Evolutionary conservation across 2,888 invertebrate species (phyloP).

Genomic region (Branchellion lobata): DNA sequence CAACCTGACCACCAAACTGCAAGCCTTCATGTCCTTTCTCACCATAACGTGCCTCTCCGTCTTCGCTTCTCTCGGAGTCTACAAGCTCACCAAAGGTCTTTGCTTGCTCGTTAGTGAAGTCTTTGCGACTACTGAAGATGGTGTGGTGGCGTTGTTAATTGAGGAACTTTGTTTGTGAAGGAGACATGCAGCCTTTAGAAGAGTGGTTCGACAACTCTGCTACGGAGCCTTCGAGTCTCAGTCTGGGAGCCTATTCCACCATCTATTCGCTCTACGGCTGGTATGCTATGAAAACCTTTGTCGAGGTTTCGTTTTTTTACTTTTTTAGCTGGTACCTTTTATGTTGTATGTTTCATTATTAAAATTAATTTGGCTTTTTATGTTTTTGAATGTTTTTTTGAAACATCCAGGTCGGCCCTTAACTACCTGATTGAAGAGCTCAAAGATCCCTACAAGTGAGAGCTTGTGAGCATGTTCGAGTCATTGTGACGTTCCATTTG

Average conservation of each 20-base stretch:
- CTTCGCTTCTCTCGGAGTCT: neutral
- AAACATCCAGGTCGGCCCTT: neutral
- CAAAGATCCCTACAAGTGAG: neutral
- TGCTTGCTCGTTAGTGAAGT: no score
- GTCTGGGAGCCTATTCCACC: neutral
- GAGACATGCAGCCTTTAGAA: neutral
- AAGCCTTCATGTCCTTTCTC: neutral
- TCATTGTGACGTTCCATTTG: neutral
- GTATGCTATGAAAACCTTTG: neutral
- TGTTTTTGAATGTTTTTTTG: no score
- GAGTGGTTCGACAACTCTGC: neutral
- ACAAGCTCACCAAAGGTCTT: neutral
- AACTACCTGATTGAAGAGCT: neutral
- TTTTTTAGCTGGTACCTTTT: no score
- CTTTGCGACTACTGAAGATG: no score
- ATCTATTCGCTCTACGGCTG: neutral
- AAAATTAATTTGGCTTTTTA: no score
- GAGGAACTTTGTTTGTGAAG: no score
- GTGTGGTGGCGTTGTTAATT: no score
- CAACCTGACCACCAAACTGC: neutral
- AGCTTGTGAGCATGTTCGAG: no score
- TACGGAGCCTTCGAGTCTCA: neutral
- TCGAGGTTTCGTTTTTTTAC: no score
- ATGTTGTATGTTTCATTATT: no score
- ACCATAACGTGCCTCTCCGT: neutral